Evolutionary conservation across 2,888 invertebrate genomes (phyloP).

Genomic region (Cephus spinipes): DNA sequence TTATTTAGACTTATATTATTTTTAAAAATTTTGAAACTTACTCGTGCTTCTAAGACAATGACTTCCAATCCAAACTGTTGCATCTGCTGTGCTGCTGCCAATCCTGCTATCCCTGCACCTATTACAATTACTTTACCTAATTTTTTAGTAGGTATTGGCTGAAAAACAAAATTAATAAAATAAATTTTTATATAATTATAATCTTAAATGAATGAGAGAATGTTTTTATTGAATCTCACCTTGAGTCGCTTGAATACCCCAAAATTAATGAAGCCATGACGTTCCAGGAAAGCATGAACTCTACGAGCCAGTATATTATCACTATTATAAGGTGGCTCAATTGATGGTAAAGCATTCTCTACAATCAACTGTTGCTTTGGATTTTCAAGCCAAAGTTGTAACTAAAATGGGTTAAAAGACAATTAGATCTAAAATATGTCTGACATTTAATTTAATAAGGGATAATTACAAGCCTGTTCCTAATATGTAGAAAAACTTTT

Average conservation of each 20-base stretch:
- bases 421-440: constrained; percentile 9
- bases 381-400: constrained; percentile 96
- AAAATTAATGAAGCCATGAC: constrained; percentile 98
- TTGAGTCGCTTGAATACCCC: constrained; percentile 92
- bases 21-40: constrained; percentile 38
- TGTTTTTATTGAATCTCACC: constrained; percentile 67
- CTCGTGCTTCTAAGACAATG: constrained; percentile 83
- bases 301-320: constrained; percentile 86
- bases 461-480: constrained; percentile 80
- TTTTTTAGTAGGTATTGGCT: constrained; percentile 67
- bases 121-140: constrained; percentile 73
- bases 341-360: constrained; percentile 83
- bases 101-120: constrained; percentile 90
- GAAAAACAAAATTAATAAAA: constrained; percentile 29
- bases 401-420: constrained; percentile 55
- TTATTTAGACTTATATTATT: neutral
- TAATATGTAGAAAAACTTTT: constrained; percentile 90
- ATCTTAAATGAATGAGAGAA: constrained; percentile 9
- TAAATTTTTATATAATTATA: constrained; percentile 12
- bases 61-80: constrained; percentile 97
- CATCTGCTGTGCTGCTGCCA: constrained; percentile 94
- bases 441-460: neutral
- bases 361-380: constrained; percentile 91
- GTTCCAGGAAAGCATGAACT: constrained; percentile 90
- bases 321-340: constrained; percentile 93